Base-by-base conservation (phyloP, 2,113 vertebrate genomes). In the Cebidichthys violaceus region DNA sequence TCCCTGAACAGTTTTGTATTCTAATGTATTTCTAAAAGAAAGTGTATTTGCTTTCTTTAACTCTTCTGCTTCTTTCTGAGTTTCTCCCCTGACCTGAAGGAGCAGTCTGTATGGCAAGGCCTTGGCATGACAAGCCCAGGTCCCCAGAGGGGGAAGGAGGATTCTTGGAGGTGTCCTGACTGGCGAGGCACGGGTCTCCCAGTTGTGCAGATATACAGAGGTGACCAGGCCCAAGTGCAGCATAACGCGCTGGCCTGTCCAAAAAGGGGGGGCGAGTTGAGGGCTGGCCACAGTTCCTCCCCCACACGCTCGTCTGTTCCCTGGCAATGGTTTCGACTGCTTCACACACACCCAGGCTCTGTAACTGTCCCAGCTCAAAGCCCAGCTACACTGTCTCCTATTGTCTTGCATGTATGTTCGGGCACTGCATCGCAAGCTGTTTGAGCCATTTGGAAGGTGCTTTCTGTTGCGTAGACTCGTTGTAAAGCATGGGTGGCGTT, bases 111-210 rank as follows among this genome's bases (percentile, higher is more conserved):
- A 95, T 98, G 98, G 98, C 98, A 99, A 97, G 98, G 97, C 97
- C 97, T 99, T 99, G 98, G 98, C 98, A 99, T 99, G 98, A 99
- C 97, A 97, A 93, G 96, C 97, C 97, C 97, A 99, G 98, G 97
- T 98, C 96, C 96, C 97, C 97, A 97, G 95, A 95, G 97, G 97
- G 97, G 97, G 98, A 97, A 97, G 97, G 97, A 98, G 97, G 97
- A 98, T 97, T 99, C 97, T 96, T 99, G 97, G 96, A 96, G 96
- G 84, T 97, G 97, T 97, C 97, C 98, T 88, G 97, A 97, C 97
- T 98, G 92, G 97, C 96, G 97, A 97, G 97, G 97, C 96, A 92
- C 97, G 97, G 97, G 96, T 97, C 97, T 94, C 97, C 97, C 97
- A 98, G 97, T 98, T 96, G 83, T 64, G 93, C 93, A 91, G 90